Conservation (phyloP, 2,113 vertebrate genomes). For the Crypturellus undulatus region DNA sequence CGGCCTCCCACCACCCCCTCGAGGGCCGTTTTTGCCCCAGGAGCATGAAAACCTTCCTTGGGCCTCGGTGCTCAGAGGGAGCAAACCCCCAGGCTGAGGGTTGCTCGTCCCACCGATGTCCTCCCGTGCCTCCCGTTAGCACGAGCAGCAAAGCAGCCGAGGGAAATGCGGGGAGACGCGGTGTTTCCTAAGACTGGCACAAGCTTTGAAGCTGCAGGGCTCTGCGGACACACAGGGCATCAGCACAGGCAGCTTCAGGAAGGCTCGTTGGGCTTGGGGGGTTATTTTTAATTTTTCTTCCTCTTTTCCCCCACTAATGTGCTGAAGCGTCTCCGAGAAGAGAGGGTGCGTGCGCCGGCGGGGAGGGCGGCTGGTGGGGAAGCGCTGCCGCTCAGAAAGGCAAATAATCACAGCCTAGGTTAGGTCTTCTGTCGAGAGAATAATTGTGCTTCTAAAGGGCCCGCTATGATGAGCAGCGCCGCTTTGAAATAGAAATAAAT, state of each 20-base stretch:
- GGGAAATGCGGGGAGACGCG: conserved; percentile 9
- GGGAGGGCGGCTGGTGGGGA: conserved; percentile 20
- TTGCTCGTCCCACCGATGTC: conserved; percentile 5
- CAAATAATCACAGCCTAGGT: conserved; percentile 69
- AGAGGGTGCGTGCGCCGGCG: neutral
- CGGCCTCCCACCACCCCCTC: fast-evolving
- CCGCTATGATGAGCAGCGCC: conserved; percentile 62
- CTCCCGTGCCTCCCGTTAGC: neutral
- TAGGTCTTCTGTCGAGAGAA: conserved; percentile 68
- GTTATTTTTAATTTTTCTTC: too few relatives aligned
- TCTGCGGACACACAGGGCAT: neutral
- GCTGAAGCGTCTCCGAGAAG: conserved; percentile 39
- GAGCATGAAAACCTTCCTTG: neutral
- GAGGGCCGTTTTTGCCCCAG: too few relatives aligned
- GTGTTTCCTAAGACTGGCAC: conserved; percentile 11
- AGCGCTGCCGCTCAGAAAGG: conserved; percentile 52
- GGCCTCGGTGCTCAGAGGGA: too few relatives aligned
- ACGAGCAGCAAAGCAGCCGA: conserved; percentile 13
- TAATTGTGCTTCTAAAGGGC: conserved; percentile 71
- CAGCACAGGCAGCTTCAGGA: neutral
- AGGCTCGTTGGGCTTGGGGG: neutral
- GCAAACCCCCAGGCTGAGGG: neutral
- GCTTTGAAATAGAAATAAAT: conserved; percentile 76
- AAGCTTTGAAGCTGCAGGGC: conserved; percentile 58
- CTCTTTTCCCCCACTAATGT: neutral